These are phyloP conservation scores for Pseudococcus jackbeardsleyi DNA, from an alignment of 2,888 invertebrate species.

Conservation along the genomic window DNA sequence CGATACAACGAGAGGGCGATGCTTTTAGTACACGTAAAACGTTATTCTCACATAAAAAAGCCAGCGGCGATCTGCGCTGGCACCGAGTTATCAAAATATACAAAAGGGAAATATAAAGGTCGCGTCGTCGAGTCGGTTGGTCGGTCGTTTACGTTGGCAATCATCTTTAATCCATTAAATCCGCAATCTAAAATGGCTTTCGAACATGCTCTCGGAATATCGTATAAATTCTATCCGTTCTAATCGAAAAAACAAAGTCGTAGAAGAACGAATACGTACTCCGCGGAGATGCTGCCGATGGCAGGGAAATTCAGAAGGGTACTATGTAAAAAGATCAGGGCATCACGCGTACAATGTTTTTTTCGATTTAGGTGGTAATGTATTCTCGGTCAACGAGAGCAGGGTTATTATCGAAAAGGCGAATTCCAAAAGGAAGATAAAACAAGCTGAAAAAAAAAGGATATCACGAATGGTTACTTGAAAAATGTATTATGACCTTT, in stretches of 20 bases:
- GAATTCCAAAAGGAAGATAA: neutral
- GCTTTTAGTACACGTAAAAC: neutral
- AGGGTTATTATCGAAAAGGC: constrained; percentile 25
- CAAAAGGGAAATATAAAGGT: constrained; percentile 12
- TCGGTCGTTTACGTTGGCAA: constrained; percentile 18
- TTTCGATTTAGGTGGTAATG: constrained; percentile 39
- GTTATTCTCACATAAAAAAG: neutral
- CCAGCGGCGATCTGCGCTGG: neutral
- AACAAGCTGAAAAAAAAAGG: constrained; percentile 15
- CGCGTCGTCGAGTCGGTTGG: neutral
- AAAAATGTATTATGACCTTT: constrained; percentile 35
- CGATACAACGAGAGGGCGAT: neutral
- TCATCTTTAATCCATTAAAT: constrained; percentile 35
- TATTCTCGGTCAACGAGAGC: constrained; percentile 1
- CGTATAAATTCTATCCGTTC: constrained; percentile 32
- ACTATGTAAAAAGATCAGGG: neutral
- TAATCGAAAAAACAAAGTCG: constrained; percentile 32
- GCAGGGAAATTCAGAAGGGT: neutral
- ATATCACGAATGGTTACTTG: constrained; percentile 6
- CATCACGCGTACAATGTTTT: neutral
- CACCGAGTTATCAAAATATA: neutral
- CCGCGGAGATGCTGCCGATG: neutral
- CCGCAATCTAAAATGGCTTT: constrained; percentile 35
- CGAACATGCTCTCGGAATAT: constrained; percentile 28
- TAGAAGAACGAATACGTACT: neutral